Percentiles rank a stretch among this genome's conserved stretches.
phyloP scores from a whole-genome alignment of 2,888 invertebrate species.

The Eupithecia abbreviata region DNA sequence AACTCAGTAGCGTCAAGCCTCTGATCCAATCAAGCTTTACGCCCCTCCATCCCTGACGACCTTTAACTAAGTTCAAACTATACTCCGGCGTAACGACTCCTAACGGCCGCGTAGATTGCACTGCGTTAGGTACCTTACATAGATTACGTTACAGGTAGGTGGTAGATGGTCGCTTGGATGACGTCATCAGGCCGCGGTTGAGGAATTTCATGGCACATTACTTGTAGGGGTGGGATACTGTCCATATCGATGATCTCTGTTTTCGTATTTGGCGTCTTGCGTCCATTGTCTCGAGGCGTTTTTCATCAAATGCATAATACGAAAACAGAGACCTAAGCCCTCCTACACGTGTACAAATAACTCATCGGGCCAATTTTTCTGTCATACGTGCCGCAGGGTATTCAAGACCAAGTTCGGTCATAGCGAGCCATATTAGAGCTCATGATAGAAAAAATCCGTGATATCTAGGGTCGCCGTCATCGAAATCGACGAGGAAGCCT shows the following conservation, averaged over 20 bases:
- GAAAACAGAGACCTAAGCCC: too few relatives aligned
- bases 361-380: too few relatives aligned
- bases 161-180: slow-evolving; percentile 36
- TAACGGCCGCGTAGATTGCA: slow-evolving; percentile 17
- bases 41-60: not conserved
- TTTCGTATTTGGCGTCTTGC: too few relatives aligned
- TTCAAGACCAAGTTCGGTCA: too few relatives aligned
- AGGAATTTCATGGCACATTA: slow-evolving; percentile 52
- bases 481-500: too few relatives aligned
- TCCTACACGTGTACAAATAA: too few relatives aligned
- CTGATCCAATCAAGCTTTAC: not conserved
- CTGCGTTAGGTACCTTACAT: slow-evolving; percentile 2
- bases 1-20: not conserved
- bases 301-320: too few relatives aligned
- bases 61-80: slow-evolving; percentile 6
- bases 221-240: slow-evolving; percentile 47
- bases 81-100: slow-evolving; percentile 10
- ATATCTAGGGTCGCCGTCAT: too few relatives aligned
- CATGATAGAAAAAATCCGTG: too few relatives aligned
- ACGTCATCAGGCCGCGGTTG: slow-evolving; percentile 40
- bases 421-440: too few relatives aligned
- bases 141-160: slow-evolving; percentile 23
- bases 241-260: not conserved
- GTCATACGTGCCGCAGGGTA: too few relatives aligned
- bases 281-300: too few relatives aligned